These are phyloP conservation scores for Timema cristinae DNA, from an alignment of 2,888 invertebrate species.

Conservation along the genomic window DNA sequence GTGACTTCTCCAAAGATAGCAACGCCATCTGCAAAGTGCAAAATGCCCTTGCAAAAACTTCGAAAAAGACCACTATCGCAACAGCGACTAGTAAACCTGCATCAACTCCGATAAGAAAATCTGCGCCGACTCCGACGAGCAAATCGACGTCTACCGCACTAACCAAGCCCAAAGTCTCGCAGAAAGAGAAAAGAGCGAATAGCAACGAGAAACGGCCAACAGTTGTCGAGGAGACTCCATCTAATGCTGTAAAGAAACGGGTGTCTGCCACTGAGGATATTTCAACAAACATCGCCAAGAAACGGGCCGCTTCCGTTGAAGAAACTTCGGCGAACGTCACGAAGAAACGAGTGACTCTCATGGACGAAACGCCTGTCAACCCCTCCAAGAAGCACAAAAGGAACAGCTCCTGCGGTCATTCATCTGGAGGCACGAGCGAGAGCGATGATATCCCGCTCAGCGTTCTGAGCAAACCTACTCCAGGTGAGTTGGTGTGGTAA, in stretches of 20 bases:
- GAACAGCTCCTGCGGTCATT: slow-evolving; percentile 10
- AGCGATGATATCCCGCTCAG: slow-evolving; percentile 29
- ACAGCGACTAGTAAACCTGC: neutral
- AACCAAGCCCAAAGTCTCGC: neutral
- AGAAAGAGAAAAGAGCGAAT: neutral
- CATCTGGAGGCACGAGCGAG: slow-evolving; percentile 21
- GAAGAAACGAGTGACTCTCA: neutral
- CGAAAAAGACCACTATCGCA: slow-evolving; percentile 1
- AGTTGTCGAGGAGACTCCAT: neutral
- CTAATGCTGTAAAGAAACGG: neutral
- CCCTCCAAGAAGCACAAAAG: slow-evolving; percentile 21
- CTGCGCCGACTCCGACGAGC: neutral
- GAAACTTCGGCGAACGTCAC: neutral
- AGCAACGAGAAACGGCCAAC: neutral
- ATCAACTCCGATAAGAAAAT: neutral
- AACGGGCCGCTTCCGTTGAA: neutral
- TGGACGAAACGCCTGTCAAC: neutral
- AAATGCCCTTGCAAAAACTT: neutral
- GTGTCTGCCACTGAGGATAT: no score
- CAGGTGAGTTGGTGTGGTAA: slow-evolving; percentile 12
- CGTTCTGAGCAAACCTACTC: slow-evolving; percentile 18
- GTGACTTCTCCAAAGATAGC: neutral
- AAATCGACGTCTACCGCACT: neutral
- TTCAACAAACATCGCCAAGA: no score
- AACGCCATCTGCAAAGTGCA: neutral